phyloP scores from a whole-genome alignment of 2,797 vertebrate species.

The Monodelphis domestica region DNA sequence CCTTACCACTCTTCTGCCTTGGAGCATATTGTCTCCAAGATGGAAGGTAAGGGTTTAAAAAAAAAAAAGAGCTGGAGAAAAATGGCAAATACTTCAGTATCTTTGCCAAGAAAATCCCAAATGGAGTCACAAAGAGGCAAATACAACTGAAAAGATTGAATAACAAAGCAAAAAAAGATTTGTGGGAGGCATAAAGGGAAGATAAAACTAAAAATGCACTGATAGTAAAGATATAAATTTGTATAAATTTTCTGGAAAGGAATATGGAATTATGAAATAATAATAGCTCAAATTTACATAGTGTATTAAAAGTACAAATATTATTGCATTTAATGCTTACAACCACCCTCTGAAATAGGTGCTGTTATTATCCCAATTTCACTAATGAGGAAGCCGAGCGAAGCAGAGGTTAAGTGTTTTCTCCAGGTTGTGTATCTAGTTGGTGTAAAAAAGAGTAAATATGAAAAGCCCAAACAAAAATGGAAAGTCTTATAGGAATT shows the following conservation, averaged over 20 bases:
- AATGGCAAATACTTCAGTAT: no score
- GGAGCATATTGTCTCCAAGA: no score
- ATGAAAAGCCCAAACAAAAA: not conserved
- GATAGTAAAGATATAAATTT: not conserved
- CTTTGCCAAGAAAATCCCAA: no score
- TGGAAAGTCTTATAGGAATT: no score
- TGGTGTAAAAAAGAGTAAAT: not conserved
- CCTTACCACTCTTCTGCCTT: no score
- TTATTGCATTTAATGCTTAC: not conserved
- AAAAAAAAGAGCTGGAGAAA: no score
- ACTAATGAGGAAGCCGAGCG: not conserved
- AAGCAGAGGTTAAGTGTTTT: not conserved
- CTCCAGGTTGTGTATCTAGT: no score
- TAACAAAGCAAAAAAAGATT: no score
- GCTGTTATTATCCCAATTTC: not conserved
- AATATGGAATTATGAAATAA: not conserved
- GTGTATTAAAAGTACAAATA: not conserved
- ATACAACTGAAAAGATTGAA: no score
- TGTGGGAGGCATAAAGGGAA: not conserved
- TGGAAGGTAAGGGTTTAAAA: no score
- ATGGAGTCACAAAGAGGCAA: no score
- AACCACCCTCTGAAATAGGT: not conserved
- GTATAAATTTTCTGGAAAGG: not conserved
- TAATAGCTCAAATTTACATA: not conserved
- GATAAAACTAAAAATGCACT: not conserved